Conservation (phyloP, 2,113 vertebrate species). For the Lontra canadensis region DNA sequence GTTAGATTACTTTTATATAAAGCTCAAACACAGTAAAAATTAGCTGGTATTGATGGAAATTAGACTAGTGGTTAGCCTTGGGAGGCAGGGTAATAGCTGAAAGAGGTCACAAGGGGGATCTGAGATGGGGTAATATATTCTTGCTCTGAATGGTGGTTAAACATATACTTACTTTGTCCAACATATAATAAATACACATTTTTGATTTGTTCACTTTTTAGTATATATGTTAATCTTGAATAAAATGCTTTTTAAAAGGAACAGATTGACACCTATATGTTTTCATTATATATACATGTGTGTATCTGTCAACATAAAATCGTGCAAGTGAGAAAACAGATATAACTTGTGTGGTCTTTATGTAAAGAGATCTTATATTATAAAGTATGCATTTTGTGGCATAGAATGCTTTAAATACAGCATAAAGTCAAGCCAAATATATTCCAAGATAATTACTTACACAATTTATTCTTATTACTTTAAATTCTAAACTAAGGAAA, state of each 20-base stretch:
- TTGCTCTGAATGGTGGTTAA: background rate
- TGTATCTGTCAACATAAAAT: background rate
- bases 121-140: background rate
- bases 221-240: background rate
- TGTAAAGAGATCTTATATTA: background rate
- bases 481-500: background rate
- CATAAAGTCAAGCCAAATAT: background rate
- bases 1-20: background rate
- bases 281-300: background rate
- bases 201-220: background rate
- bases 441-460: background rate
- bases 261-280: background rate
- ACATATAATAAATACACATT: background rate
- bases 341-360: background rate
- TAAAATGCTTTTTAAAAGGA: background rate
- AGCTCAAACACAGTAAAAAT: background rate
- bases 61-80: background rate
- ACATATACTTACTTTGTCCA: background rate
- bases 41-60: background rate
- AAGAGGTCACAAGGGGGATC: background rate
- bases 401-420: background rate
- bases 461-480: background rate
- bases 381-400: background rate
- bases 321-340: background rate
- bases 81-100: background rate